phyloP scores from a whole-genome alignment of 2,888 invertebrate genomes.

The Polymixis lichenea region DNA sequence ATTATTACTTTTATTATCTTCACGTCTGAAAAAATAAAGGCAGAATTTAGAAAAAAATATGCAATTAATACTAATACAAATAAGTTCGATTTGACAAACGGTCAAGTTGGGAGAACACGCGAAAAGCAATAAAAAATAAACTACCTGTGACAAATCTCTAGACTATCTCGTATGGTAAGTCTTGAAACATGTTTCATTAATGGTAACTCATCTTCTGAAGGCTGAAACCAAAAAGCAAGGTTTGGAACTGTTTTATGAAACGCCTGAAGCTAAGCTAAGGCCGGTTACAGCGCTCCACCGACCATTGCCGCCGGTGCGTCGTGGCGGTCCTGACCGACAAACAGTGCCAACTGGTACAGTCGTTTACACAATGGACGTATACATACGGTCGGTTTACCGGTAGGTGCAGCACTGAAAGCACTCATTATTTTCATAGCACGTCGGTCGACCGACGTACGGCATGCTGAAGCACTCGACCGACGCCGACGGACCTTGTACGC shows the following conservation, averaged over 20 bases:
- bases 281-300: not conserved
- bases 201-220: slow-evolving; percentile 58
- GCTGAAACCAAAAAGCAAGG: slow-evolving; percentile 74
- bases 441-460: not conserved
- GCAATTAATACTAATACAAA: not conserved
- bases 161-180: slow-evolving; percentile 80
- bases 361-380: not conserved
- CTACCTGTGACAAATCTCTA: slow-evolving; percentile 84
- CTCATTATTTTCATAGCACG: slow-evolving; percentile 14
- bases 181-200: slow-evolving; percentile 64
- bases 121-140: slow-evolving; percentile 66
- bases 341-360: not conserved
- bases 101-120: not conserved
- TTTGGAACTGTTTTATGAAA: not conserved
- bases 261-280: not conserved
- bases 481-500: not conserved
- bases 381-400: slow-evolving; percentile 8
- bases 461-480: too few relatives aligned
- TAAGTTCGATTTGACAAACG: not conserved
- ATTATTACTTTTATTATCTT: slow-evolving; percentile 50
- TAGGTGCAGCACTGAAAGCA: slow-evolving; percentile 6
- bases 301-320: not conserved
- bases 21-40: slow-evolving; percentile 68
- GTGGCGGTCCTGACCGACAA: not conserved
- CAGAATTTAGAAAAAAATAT: not conserved